phyloP scores from a whole-genome alignment of 2,888 invertebrate genomes.

The Odontothrips loti region DNA sequence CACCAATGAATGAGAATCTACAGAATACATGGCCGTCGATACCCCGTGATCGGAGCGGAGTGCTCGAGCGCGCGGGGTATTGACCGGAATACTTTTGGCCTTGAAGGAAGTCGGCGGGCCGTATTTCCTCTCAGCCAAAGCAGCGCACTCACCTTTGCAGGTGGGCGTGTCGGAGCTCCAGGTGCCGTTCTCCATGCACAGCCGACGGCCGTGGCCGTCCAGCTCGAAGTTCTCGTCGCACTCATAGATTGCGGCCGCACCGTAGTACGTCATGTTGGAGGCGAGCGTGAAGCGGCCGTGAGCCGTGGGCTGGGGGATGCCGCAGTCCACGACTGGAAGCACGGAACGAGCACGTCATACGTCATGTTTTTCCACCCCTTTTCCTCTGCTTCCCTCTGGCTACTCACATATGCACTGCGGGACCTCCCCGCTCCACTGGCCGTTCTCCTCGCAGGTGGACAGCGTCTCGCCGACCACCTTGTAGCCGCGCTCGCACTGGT shows the following conservation, averaged over 20 bases:
- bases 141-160: slow-evolving; percentile 62
- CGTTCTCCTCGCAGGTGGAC: slow-evolving; percentile 80
- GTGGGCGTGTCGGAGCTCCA: slow-evolving; percentile 81
- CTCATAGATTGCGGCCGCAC: slow-evolving; percentile 77
- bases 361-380: too few species aligned
- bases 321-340: slow-evolving; percentile 76
- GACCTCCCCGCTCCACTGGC: slow-evolving; percentile 77
- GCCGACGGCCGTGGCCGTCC: slow-evolving; percentile 74
- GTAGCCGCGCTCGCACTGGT: slow-evolving; percentile 84
- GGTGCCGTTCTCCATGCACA: slow-evolving; percentile 83
- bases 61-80: too few species aligned
- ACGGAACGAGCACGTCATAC: slow-evolving; percentile 13
- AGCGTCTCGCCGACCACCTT: slow-evolving; percentile 80
- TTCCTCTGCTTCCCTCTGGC: background rate
- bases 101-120: background rate
- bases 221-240: slow-evolving; percentile 76
- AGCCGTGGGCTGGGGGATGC: slow-evolving; percentile 64
- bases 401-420: slow-evolving; percentile 79
- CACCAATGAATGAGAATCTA: too few species aligned
- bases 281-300: slow-evolving; percentile 75
- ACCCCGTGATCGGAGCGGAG: too few species aligned
- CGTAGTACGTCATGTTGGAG: slow-evolving; percentile 84
- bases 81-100: too few species aligned
- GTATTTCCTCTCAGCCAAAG: too few species aligned
- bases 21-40: too few species aligned